phyloP scores from a whole-genome alignment of 2,113 vertebrate species.

The Alectura lathami region DNA sequence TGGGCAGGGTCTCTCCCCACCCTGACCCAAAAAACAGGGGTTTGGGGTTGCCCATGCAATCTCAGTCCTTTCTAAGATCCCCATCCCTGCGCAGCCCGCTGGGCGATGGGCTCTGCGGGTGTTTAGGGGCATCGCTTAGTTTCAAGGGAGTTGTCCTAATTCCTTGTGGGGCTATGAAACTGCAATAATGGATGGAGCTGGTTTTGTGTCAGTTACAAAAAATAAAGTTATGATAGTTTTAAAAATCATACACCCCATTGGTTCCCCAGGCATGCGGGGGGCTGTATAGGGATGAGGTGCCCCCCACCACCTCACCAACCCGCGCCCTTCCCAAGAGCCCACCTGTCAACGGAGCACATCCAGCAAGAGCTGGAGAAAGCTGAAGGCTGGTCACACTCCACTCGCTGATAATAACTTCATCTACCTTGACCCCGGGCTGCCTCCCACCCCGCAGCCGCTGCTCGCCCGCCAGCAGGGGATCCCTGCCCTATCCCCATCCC shows the following conservation, averaged over 20 bases:
- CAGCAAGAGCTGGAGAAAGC: conserved; percentile 54
- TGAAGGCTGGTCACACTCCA: conserved; percentile 3
- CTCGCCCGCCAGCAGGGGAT: background rate
- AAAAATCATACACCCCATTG: accelerated
- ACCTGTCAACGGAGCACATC: conserved; percentile 17
- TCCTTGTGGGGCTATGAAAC: background rate
- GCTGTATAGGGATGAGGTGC: conserved; percentile 44
- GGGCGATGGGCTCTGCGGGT: background rate
- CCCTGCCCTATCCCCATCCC: accelerated
- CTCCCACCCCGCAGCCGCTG: background rate
- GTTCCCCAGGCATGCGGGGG: background rate
- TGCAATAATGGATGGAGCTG: background rate
- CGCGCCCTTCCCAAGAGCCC: background rate
- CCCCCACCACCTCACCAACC: background rate
- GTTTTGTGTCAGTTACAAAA: background rate
- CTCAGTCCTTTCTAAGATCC: too few relatives aligned
- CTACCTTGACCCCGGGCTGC: conserved; percentile 43
- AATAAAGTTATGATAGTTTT: background rate
- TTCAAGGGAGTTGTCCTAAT: background rate
- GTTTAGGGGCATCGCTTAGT: background rate
- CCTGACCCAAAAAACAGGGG: too few relatives aligned
- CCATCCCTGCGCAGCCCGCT: background rate
- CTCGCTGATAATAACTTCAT: conserved; percentile 1
- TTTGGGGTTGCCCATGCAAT: background rate
- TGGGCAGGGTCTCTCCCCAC: too few relatives aligned